A percentile compares a stretch with the other conserved stretches of the same genome.
Evolutionary conservation across 2,113 vertebrate species (phyloP).

Genomic region (Cochlearius cochlearius): DNA sequence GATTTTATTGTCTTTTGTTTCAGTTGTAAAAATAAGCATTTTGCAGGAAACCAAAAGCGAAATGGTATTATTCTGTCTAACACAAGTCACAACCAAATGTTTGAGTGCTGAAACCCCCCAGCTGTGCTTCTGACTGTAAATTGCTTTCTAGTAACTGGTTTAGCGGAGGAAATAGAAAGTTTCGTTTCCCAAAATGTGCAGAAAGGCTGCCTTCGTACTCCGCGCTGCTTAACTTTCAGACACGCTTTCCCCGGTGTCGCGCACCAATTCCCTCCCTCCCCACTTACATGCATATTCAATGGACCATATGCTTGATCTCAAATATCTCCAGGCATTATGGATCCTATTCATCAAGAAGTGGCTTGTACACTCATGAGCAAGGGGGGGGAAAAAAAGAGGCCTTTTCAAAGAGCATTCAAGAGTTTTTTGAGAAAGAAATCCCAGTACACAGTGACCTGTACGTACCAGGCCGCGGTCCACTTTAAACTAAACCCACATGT

Average conservation of each 20-base stretch:
- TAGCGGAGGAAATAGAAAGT: background rate
- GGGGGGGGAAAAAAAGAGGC: fast-evolving
- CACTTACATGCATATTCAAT: slow-evolving; percentile 41
- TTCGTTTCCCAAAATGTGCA: background rate
- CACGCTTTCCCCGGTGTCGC: background rate
- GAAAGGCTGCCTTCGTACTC: background rate
- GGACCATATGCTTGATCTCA: slow-evolving; percentile 54
- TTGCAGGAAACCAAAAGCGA: background rate
- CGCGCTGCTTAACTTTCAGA: background rate
- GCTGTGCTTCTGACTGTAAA: background rate
- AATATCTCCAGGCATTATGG: slow-evolving; percentile 45
- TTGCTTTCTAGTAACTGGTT: background rate
- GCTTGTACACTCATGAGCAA: slow-evolving; percentile 16
- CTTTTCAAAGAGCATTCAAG: slow-evolving; percentile 38
- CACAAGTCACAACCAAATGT: background rate
- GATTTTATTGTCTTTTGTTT: background rate
- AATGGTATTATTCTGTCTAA: background rate
- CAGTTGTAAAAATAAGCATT: background rate
- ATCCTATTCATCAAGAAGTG: slow-evolving; percentile 49
- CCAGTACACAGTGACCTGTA: slow-evolving; percentile 8
- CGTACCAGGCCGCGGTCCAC: background rate
- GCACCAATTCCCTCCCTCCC: background rate
- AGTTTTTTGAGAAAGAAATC: slow-evolving; percentile 22
- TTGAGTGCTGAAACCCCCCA: background rate
- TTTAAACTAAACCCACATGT: background rate